phyloP scores from a whole-genome alignment of 2,113 vertebrate species.

The Myiagra hebetior region DNA sequence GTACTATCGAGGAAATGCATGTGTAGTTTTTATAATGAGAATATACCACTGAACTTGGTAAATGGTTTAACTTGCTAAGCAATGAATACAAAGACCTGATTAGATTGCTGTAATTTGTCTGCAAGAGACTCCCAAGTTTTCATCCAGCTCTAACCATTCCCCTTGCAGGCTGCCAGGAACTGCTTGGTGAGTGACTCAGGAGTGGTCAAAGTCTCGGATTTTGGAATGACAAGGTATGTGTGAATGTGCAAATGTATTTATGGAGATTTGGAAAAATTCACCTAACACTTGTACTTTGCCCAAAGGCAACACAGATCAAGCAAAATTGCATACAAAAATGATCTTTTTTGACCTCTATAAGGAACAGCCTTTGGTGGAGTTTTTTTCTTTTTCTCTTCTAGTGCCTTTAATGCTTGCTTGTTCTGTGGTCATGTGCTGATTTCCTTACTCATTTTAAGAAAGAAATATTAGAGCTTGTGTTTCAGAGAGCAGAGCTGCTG shows the following conservation, averaged over 20 bases:
- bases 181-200: constrained; percentile 86
- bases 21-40: neutral
- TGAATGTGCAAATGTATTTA: neutral
- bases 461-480: neutral
- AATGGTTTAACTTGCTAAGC: neutral
- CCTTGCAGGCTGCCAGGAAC: constrained; percentile 88
- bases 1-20: neutral
- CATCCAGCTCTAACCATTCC: neutral
- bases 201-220: constrained; percentile 93
- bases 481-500: neutral
- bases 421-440: neutral
- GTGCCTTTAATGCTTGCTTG: neutral
- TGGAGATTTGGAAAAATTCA: neutral
- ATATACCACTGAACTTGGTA: neutral
- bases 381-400: neutral
- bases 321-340: neutral
- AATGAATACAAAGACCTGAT: neutral
- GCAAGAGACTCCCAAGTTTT: neutral
- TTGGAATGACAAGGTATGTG: constrained; percentile 92
- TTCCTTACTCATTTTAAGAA: neutral
- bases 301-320: neutral
- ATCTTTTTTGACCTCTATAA: neutral
- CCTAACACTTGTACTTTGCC: neutral
- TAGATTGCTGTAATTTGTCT: neutral
- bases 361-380: neutral